Percentiles rank a stretch among this genome's conserved stretches.
phyloP scores from a whole-genome alignment of 2,797 vertebrate genomes.

The Schizopygopsis malacanthus region DNA sequence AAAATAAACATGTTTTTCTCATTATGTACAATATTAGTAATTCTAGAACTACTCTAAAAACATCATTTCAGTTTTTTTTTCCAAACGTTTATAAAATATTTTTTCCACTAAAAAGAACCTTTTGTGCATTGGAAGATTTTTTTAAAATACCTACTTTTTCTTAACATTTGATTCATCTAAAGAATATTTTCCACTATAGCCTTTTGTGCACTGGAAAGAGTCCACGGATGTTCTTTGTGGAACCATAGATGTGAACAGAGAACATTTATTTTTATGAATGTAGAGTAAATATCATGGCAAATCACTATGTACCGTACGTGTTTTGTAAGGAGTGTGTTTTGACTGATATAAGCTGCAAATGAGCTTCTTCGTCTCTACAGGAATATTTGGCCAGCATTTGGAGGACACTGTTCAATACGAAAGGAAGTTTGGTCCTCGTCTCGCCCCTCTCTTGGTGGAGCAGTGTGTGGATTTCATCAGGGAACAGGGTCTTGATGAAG shows the following conservation, averaged over 20 bases:
- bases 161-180: neutral
- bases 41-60: no score
- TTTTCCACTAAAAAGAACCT: no score
- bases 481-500: constrained; percentile 88
- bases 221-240: neutral
- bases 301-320: neutral
- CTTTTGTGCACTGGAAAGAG: neutral
- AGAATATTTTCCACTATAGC: neutral
- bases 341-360: neutral
- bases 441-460: constrained; percentile 91
- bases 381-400: constrained; percentile 92
- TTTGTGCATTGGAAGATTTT: neutral
- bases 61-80: no score
- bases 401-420: constrained; percentile 92
- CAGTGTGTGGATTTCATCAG: constrained; percentile 97
- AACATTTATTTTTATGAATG: neutral
- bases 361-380: constrained; percentile 68
- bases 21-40: no score
- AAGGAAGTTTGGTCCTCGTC: constrained; percentile 84
- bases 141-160: neutral
- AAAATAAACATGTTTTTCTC: no score
- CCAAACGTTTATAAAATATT: no score
- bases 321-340: neutral
- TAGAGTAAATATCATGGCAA: neutral
- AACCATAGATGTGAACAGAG: neutral